Base-by-base conservation (phyloP, 2,888 invertebrate genomes). In the Aricia artaxerxes region DNA sequence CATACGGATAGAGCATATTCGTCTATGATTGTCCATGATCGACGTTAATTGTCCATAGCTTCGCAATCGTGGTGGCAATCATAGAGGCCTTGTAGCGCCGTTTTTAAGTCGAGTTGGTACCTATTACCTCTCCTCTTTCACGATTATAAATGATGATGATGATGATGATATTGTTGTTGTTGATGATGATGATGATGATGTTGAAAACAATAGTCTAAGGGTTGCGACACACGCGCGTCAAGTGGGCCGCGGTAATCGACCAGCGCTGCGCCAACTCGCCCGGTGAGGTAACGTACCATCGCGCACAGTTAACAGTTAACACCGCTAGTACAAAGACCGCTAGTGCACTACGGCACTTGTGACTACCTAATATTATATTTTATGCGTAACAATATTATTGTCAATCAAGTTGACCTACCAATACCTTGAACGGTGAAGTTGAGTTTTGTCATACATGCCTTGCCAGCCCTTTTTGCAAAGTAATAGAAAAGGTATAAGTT, bases 201-300 rank as follows among this genome's bases (percentile, higher is more conserved):
- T 2, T 44, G 44, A 49, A 61, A 77, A 78, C 78, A 61, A 79
- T 77, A n/a, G 69, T 79, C 77, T 88, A 86, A 86, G 86, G 87
- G 85, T 92, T 92, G 85, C 92, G 86, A 86, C 90, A 92, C 86
- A 86, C 85, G 80, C 80, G 83, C 84, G 87, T 82, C 88, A 91
- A 92, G 88, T 91, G 87, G 92, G 89, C 89, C 92, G 92, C 88
- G 88, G 89, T 91, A 92, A 91, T 91, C 88, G 88, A 16, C 35
- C 84, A 86, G 86, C 87, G 87, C 84, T 86, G 83, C 87, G 87
- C 44, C 44, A 84, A 82, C 81, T 80, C 82, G 85, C 85, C 87
- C 85, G 82, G 85, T 82, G 86, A 87, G 82, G 85, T 82, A 86
- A 87, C 49, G 73, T 57, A 78, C 31, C 84, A 79, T 81, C 81